Conservation (phyloP, 2,797 vertebrate genomes). For the Aythya fuligula region DNA sequence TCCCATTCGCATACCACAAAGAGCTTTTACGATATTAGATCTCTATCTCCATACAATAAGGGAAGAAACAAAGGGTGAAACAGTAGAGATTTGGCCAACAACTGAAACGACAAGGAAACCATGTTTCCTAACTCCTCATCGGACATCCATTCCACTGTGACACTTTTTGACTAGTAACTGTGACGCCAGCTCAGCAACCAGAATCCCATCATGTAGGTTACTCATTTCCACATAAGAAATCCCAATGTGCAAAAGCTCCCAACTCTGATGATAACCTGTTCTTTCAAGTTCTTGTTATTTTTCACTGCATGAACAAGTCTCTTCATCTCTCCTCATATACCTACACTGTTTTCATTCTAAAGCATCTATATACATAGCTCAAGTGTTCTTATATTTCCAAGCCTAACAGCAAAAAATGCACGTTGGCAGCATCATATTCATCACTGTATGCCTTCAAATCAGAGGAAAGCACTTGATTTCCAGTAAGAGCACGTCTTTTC, state of each 20-base stretch:
- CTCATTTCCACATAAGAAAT: background rate
- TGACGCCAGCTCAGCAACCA: background rate
- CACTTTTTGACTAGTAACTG: background rate
- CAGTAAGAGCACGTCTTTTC: background rate
- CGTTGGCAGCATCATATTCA: background rate
- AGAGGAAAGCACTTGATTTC: conserved; percentile 3
- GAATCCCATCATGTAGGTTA: background rate
- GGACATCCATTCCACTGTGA: background rate
- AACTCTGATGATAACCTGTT: background rate
- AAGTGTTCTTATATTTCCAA: background rate
- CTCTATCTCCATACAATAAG: background rate
- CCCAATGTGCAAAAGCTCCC: background rate
- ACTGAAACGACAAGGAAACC: background rate
- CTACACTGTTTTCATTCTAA: background rate
- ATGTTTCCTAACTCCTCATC: background rate
- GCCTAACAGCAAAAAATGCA: background rate
- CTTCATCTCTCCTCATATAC: background rate
- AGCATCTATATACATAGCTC: background rate
- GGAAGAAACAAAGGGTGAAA: conserved; percentile 2
- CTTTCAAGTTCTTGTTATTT: background rate
- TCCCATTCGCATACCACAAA: conserved; percentile 37
- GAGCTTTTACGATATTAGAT: conserved; percentile 12
- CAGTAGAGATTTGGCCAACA: background rate
- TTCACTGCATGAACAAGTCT: background rate
- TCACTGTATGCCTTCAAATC: background rate